A percentile compares a stretch with the other conserved stretches of the same genome.
phyloP scores from a whole-genome alignment of 2,113 vertebrate species.

The Dipodomys merriami region DNA sequence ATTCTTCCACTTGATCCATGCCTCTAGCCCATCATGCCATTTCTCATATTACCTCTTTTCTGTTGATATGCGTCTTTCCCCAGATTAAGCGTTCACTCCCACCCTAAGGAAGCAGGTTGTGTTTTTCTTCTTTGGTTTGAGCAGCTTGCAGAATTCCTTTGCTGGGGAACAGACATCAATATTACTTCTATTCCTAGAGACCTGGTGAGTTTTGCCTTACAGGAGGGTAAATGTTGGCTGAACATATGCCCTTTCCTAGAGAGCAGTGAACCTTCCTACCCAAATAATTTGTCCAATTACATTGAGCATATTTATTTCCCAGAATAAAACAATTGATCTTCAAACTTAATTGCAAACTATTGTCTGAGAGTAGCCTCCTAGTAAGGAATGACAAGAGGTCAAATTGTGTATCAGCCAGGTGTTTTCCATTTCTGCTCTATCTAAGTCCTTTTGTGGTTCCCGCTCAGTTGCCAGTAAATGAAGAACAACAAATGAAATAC shows the following conservation, averaged over 20 bases:
- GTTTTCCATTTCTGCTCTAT: not conserved
- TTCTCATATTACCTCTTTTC: not conserved
- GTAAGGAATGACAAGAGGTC: not conserved
- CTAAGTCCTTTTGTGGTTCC: not conserved
- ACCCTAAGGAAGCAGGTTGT: not conserved
- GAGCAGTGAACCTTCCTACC: not conserved
- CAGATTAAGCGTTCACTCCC: not conserved
- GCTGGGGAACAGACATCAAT: not conserved
- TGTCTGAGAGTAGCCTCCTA: not conserved
- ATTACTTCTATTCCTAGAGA: not conserved
- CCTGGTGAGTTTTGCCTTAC: constrained; percentile 11
- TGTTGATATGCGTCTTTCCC: not conserved
- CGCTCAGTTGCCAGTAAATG: constrained; percentile 3
- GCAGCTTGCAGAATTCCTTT: not conserved
- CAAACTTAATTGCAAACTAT: constrained; percentile 8
- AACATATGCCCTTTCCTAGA: not conserved
- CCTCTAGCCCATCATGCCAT: not conserved
- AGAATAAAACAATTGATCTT: constrained; percentile 1
- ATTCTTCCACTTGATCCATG: too few species aligned
- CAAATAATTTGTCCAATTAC: not conserved
- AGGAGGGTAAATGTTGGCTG: not conserved
- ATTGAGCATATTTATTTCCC: not conserved
- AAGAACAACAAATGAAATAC: constrained; percentile 32
- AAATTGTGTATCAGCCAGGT: not conserved
- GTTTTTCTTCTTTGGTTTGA: constrained; percentile 43